phyloP scores from a whole-genome alignment of 30 jellyfish, hydroid and myxozoan genomes.

The Rhopilema esculentum region DNA sequence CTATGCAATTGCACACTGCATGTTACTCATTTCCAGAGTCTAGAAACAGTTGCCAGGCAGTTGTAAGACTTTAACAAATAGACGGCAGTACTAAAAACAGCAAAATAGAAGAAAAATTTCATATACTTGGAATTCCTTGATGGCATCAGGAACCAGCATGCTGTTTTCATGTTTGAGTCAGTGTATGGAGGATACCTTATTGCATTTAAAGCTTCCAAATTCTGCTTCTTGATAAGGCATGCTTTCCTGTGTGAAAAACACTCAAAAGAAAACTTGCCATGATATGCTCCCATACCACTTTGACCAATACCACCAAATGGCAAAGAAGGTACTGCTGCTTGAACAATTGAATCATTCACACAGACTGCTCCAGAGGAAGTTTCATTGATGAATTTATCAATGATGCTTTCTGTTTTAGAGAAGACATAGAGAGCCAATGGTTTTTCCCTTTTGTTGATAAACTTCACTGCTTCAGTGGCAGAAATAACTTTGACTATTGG shows the following conservation, averaged over 20 bases:
- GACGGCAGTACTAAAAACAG: conserved; percentile 42
- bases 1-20: not conserved
- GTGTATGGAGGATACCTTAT: conserved; percentile 95
- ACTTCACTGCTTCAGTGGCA: conserved; percentile 76
- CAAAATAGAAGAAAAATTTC: conserved; percentile 62
- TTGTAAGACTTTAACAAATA: conserved; percentile 27
- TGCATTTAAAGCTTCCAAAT: conserved; percentile 79
- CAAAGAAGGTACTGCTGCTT: conserved; percentile 85
- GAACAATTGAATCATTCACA: conserved; percentile 88
- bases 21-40: not conserved
- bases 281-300: conserved; percentile 98
- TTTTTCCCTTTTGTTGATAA: conserved; percentile 85
- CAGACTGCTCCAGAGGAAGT: conserved; percentile 96
- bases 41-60: not conserved
- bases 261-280: conserved; percentile 84
- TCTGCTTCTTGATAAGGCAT: conserved; percentile 82
- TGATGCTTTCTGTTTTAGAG: conserved; percentile 58
- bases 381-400: conserved; percentile 53
- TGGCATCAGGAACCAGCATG: conserved; percentile 69
- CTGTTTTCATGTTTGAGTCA: conserved; percentile 56
- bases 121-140: conserved; percentile 52
- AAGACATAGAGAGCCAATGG: conserved; percentile 91
- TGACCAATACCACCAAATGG: conserved; percentile 99
- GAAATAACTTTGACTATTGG: conserved; percentile 79
- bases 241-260: conserved; percentile 90